Conservation (phyloP, 2,797 vertebrate genomes). For the Pterois miles region DNA sequence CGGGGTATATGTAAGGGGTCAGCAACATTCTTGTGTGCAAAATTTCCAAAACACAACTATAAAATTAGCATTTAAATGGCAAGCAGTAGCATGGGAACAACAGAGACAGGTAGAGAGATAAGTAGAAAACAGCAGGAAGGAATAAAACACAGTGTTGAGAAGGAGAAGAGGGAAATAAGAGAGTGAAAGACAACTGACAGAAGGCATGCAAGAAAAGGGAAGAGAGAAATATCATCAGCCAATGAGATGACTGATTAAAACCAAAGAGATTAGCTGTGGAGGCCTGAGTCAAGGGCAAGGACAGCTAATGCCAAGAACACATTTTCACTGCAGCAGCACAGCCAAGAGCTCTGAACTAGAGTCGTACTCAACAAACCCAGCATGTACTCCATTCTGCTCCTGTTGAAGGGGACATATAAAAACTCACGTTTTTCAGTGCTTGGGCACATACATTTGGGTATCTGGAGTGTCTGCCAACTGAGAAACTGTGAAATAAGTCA, state of each 20-base stretch:
- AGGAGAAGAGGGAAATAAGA: not conserved
- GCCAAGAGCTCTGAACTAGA: conserved; percentile 34
- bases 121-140: not conserved
- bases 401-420: too few species aligned
- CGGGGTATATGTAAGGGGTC: not conserved
- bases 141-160: not conserved
- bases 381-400: not conserved
- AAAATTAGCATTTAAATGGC: conserved; percentile 48
- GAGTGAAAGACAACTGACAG: conserved; percentile 17
- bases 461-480: too few species aligned
- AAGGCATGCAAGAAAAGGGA: conserved; percentile 17
- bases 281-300: conserved; percentile 54
- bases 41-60: conserved; percentile 17
- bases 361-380: conserved; percentile 11
- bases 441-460: too few species aligned
- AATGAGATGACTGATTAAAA: conserved; percentile 68
- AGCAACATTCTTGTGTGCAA: not conserved
- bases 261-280: conserved; percentile 66
- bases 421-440: too few species aligned
- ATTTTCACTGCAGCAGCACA: conserved; percentile 19
- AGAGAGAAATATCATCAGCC: conserved; percentile 27
- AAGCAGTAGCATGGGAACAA: not conserved
- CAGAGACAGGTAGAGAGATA: conserved; percentile 13
- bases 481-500: too few species aligned
- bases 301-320: conserved; percentile 46